Base-by-base conservation (phyloP, 1,140 invertebrate genomes). In the Drosophila mayri region DNA sequence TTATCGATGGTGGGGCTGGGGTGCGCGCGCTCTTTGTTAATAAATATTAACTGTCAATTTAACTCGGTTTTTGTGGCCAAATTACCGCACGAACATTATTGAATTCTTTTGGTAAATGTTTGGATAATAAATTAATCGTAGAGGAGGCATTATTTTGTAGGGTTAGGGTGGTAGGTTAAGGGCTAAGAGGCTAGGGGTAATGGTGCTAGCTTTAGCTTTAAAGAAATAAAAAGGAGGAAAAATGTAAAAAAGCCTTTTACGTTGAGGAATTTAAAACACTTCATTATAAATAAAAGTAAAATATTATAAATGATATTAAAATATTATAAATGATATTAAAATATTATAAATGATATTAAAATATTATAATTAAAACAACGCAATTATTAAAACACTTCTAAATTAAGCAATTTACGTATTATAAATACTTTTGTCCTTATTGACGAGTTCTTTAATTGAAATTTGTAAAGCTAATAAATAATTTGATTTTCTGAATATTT, bases 41-140 rank as follows among this genome's bases (percentile, higher is more conserved):
- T 54, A 57, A 35, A 43, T 37, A 43, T 59, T 72, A 50, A 30
- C 32, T 49, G 30, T 14, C 37, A 58, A 49, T 49, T 72, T 55
- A 37, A 22, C 30, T 47, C 2, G 3, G 60, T 18, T 52, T 38
- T 43, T 25, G 44, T 65, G 12, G n/a, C 37, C 4, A 46, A 61
- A 44, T 66, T 37, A 62, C 20, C 22, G 11, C 43, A 49, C 20
- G 28, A 50, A 18, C 10, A 22, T 25, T 44, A 35, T 28, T 28
- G 30, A 46, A 11, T 22, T 62, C 16, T 28, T 61, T 37, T 22
- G 12, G 11, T 16, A 41, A 61, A 43, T n/a, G 12, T 25, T 55
- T n/a, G 10, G 28, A 16, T 4, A 63, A 62, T 62, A 28, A 37
- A 61, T 37, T 37, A 22, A 55, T 25, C 20, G 10, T 1, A 22